phyloP scores from a whole-genome alignment of 1,140 invertebrate genomes.

The Tetranychus cinnabarinus region DNA sequence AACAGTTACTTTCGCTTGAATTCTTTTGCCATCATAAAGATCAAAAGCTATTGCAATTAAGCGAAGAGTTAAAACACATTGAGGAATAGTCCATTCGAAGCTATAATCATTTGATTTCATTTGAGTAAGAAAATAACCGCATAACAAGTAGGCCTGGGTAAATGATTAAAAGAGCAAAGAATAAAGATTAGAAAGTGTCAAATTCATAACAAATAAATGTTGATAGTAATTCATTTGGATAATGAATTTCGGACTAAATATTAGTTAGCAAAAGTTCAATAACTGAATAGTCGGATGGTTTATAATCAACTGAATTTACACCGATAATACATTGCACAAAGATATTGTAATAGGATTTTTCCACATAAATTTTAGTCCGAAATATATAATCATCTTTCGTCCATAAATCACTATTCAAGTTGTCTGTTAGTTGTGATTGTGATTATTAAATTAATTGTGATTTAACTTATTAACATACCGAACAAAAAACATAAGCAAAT shows the following conservation, averaged over 20 bases:
- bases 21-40: slow-evolving; percentile 42
- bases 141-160: slow-evolving; percentile 36
- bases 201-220: not conserved
- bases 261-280: no score
- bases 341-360: no score
- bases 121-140: slow-evolving; percentile 50
- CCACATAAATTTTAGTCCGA: not conserved
- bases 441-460: not conserved
- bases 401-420: not conserved
- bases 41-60: slow-evolving; percentile 65
- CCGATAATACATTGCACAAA: no score
- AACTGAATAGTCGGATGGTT: no score
- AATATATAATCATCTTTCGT: not conserved
- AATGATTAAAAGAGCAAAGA: slow-evolving; percentile 1
- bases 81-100: slow-evolving; percentile 85
- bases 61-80: slow-evolving; percentile 65
- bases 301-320: no score
- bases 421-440: not conserved
- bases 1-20: slow-evolving; percentile 18
- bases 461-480: slow-evolving; percentile 4
- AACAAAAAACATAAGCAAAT: slow-evolving; percentile 4
- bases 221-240: not conserved
- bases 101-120: slow-evolving; percentile 45
- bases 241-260: no score
- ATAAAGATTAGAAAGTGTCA: not conserved